A percentile compares a stretch with the other conserved stretches of the same genome.
Conservation (phyloP, 2,797 vertebrate genomes). For the Gadopsis marmoratus region DNA sequence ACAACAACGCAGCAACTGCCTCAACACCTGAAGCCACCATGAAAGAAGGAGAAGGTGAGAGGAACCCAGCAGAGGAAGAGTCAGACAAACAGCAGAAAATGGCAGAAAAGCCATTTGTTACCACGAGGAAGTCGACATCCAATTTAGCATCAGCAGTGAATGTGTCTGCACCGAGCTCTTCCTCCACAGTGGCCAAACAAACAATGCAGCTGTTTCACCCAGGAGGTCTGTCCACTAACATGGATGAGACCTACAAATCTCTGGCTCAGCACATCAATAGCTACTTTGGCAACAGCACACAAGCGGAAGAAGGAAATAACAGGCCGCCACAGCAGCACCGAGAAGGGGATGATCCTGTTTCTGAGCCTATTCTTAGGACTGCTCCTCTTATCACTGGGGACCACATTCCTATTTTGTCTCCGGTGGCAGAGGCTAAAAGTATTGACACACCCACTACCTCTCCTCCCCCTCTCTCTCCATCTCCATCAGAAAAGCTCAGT, state of each 20-base stretch:
- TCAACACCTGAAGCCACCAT: constrained; percentile 40
- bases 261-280: constrained; percentile 92
- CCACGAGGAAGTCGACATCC: constrained; percentile 47
- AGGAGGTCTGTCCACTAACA: constrained; percentile 86
- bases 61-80: constrained; percentile 33
- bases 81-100: constrained; percentile 20
- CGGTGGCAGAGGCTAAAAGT: constrained; percentile 65
- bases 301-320: constrained; percentile 73
- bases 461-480: background rate
- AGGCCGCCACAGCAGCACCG: constrained; percentile 43
- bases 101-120: constrained; percentile 69
- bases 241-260: constrained; percentile 92
- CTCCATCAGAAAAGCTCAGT: constrained; percentile 29
- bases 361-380: constrained; percentile 16
- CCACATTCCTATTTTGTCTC: constrained; percentile 62
- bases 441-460: constrained; percentile 32
- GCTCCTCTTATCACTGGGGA: constrained; percentile 21
- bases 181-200: constrained; percentile 77
- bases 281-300: constrained; percentile 86
- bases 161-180: constrained; percentile 25
- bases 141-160: constrained; percentile 25
- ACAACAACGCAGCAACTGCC: constrained; percentile 4
- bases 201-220: constrained; percentile 87
- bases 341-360: background rate
- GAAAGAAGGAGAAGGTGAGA: constrained; percentile 73